phyloP scores from a whole-genome alignment of 2,113 vertebrate genomes.

The Aspiorhynchus laticeps region DNA sequence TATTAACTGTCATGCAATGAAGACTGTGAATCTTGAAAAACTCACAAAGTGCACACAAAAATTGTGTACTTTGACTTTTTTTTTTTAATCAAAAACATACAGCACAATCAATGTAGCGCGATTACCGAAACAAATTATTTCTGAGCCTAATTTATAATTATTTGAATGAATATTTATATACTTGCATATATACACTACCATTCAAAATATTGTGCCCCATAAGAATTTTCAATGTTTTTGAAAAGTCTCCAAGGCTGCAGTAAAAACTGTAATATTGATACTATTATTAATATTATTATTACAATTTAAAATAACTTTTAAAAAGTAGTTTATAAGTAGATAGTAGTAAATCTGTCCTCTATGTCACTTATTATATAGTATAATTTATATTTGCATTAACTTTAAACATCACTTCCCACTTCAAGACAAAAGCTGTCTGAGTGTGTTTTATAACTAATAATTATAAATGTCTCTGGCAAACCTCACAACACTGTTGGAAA shows the following conservation, averaged over 20 bases:
- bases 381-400: slow-evolving; percentile 1
- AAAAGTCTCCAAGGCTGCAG: not conserved
- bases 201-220: not conserved
- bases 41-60: not conserved
- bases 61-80: no score
- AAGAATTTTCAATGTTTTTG: not conserved
- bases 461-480: not conserved
- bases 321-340: no score
- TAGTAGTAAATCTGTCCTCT: no score
- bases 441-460: not conserved
- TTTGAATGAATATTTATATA: not conserved
- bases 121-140: not conserved
- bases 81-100: not conserved
- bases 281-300: no score
- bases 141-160: no score
- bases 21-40: not conserved
- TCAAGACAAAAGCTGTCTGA: not conserved
- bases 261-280: not conserved
- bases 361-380: not conserved
- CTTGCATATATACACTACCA: not conserved
- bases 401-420: slow-evolving; percentile 16
- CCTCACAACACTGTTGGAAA: not conserved
- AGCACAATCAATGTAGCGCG: not conserved
- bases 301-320: not conserved
- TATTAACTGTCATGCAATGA: not conserved